phyloP scores from a whole-genome alignment of 2,888 invertebrate genomes.

The Leptopilina myrica region DNA sequence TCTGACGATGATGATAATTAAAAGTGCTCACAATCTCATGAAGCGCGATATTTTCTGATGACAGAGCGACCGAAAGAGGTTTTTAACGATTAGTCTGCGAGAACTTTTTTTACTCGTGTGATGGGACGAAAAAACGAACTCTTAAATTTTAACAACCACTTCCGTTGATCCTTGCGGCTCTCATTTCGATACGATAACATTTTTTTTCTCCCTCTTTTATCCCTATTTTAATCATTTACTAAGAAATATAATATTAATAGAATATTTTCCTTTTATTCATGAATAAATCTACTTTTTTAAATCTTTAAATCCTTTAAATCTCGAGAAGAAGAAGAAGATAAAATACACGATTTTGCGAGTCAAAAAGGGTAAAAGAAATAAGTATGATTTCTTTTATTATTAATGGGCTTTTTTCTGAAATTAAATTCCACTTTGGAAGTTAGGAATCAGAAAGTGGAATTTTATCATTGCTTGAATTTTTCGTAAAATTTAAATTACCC shows the following conservation, averaged over 20 bases:
- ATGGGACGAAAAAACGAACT: neutral
- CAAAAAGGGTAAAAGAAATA: too few species aligned
- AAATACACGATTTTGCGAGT: too few species aligned
- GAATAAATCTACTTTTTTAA: too few species aligned
- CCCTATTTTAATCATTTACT: neutral
- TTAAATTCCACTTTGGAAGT: neutral
- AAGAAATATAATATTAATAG: too few species aligned
- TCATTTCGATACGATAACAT: neutral
- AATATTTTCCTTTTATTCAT: too few species aligned
- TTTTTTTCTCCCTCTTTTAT: neutral
- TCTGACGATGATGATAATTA: neutral
- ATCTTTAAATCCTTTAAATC: too few species aligned
- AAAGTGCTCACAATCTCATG: neutral
- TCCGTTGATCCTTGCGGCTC: neutral
- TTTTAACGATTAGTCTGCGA: conserved; percentile 16
- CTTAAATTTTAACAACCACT: conserved; percentile 22
- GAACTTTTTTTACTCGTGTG: neutral
- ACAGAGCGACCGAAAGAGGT: neutral
- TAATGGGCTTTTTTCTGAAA: neutral
- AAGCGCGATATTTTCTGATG: conserved; percentile 11
- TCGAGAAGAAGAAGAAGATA: too few species aligned
- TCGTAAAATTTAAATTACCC: conserved; percentile 8
- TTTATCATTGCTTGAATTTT: neutral
- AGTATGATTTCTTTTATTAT: neutral
- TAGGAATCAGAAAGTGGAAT: neutral